Conservation (phyloP, 1,140 invertebrate genomes). For the Musca vetustissima region DNA sequence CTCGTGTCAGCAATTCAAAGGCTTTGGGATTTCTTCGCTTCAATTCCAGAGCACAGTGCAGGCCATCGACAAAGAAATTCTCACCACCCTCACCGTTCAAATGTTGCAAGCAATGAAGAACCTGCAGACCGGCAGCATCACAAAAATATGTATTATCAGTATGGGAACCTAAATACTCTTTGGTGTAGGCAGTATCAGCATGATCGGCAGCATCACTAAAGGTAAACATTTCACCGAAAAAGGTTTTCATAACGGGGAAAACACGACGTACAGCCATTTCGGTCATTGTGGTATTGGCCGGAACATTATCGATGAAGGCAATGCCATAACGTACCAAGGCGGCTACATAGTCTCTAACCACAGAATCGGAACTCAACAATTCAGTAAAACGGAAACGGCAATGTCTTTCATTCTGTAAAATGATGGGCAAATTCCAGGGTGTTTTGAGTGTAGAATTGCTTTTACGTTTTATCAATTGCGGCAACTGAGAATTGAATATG, state of each 20-base stretch:
- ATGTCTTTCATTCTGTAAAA: slow-evolving; percentile 37
- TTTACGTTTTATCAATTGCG: slow-evolving; percentile 34
- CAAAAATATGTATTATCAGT: slow-evolving; percentile 75
- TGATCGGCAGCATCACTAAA: slow-evolving; percentile 61
- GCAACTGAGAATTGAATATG: slow-evolving; percentile 37
- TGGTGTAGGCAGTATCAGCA: slow-evolving; percentile 70
- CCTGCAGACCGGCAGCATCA: slow-evolving; percentile 70
- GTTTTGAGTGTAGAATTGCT: slow-evolving; percentile 33
- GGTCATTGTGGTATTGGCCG: slow-evolving; percentile 44
- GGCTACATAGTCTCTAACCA: slow-evolving; percentile 34
- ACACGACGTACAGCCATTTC: slow-evolving; percentile 46
- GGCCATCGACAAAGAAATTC: slow-evolving; percentile 70
- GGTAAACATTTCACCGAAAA: slow-evolving; percentile 68
- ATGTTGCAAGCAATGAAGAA: slow-evolving; percentile 69
- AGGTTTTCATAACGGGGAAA: slow-evolving; percentile 62
- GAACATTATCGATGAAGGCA: slow-evolving; percentile 49
- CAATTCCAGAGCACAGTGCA: slow-evolving; percentile 64
- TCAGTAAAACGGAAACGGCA: slow-evolving; percentile 35
- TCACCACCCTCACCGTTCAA: slow-evolving; percentile 65
- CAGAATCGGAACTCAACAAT: slow-evolving; percentile 10
- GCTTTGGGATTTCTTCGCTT: slow-evolving; percentile 57
- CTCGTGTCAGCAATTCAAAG: slow-evolving; percentile 62
- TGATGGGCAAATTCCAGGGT: slow-evolving; percentile 42
- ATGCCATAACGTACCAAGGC: slow-evolving; percentile 46
- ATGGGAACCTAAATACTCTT: slow-evolving; percentile 58